A percentile compares a stretch with the other conserved stretches of the same genome.
Evolutionary conservation across 2,113 vertebrate genomes (phyloP).

Genomic region (Ictidomys tridecemlineatus): DNA sequence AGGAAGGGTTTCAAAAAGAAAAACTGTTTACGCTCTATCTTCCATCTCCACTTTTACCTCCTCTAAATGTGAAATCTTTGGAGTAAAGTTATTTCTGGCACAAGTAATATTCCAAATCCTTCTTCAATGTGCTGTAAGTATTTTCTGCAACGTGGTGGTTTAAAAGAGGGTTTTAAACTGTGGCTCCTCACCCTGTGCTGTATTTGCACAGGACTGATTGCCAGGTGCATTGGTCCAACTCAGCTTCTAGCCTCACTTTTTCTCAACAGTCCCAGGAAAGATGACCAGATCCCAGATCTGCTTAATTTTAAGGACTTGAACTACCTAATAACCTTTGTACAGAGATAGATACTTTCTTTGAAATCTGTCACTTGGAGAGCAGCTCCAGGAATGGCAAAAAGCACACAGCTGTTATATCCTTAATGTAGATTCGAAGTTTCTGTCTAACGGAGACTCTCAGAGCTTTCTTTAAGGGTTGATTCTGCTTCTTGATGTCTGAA

Average conservation of each 20-base stretch:
- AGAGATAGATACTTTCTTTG: neutral
- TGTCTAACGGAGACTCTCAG: neutral
- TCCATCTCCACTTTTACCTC: constrained; percentile 45
- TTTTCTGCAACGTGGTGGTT: constrained; percentile 44
- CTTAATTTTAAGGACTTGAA: neutral
- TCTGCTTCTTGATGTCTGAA: neutral
- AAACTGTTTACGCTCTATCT: neutral
- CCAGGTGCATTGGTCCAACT: constrained; percentile 62
- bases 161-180: constrained; percentile 73
- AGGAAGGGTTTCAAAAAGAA: neutral
- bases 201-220: constrained; percentile 64
- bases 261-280: neutral
- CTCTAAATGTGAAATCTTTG: constrained; percentile 48
- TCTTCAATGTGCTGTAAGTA: constrained; percentile 54
- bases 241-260: neutral
- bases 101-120: constrained; percentile 74
- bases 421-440: neutral
- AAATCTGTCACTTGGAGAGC: neutral
- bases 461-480: neutral
- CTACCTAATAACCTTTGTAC: neutral
- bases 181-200: neutral
- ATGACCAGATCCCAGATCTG: neutral
- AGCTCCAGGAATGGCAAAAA: neutral
- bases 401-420: rapidly evolving
- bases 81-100: constrained; percentile 65